These are phyloP conservation scores for Protonibea diacanthus DNA, from an alignment of 2,797 vertebrate species.

Conservation along the genomic window DNA sequence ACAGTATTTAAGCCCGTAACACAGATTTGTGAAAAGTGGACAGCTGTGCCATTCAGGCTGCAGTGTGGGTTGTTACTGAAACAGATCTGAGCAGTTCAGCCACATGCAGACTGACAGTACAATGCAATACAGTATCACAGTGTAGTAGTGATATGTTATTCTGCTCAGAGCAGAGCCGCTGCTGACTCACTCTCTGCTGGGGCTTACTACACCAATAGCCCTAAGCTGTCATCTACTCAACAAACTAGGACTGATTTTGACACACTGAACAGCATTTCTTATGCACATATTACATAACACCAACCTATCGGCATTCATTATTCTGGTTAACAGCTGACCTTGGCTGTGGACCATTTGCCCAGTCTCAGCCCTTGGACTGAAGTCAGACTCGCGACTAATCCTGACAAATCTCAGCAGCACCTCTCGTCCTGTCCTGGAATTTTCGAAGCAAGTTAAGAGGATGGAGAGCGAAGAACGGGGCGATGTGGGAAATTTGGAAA, in stretches of 20 bases:
- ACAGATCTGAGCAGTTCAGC: conserved; percentile 47
- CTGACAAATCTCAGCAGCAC: conserved; percentile 55
- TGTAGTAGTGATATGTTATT: conserved; percentile 36
- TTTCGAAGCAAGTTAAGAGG: conserved; percentile 38
- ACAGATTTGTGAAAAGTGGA: conserved; percentile 51
- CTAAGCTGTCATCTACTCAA: conserved; percentile 51
- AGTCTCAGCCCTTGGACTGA: conserved; percentile 34
- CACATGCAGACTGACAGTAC: conserved; percentile 49
- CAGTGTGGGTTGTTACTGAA: conserved; percentile 43
- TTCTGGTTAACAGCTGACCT: conserved; percentile 45
- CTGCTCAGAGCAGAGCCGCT: conserved; percentile 41
- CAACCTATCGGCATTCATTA: background rate
- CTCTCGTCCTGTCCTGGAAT: conserved; percentile 42
- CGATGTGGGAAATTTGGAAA: conserved; percentile 55
- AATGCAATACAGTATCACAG: conserved; percentile 38
- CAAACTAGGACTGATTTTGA: conserved; percentile 24
- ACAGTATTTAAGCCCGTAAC: conserved; percentile 43
- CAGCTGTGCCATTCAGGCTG: conserved; percentile 37
- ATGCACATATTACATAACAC: conserved; percentile 11
- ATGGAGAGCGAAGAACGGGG: conserved; percentile 35
- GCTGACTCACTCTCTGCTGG: conserved; percentile 63
- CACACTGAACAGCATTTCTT: conserved; percentile 10
- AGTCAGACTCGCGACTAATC: conserved; percentile 58
- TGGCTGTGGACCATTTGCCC: conserved; percentile 27
- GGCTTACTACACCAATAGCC: conserved; percentile 42